Evolutionary conservation across 1,140 invertebrate genomes (phyloP).

Genomic region (Zaprionus lachaisei): DNA sequence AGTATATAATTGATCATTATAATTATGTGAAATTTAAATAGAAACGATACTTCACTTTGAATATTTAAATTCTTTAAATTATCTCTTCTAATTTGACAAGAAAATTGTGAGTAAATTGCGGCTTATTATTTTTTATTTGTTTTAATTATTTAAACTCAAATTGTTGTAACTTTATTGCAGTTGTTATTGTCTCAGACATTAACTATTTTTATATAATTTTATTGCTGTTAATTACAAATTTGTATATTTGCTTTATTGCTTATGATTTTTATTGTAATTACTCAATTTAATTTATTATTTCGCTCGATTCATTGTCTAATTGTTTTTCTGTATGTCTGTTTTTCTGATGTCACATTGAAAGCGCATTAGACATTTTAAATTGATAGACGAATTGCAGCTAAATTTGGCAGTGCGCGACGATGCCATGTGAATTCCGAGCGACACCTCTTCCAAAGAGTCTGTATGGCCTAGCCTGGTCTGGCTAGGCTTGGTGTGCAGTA

Average conservation of each 20-base stretch:
- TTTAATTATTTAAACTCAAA: not conserved
- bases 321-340: constrained; percentile 29
- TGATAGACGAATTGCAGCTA: constrained; percentile 65
- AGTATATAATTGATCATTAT: not conserved
- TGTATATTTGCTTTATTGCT: constrained; percentile 6
- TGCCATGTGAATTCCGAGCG: constrained; percentile 20
- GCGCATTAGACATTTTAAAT: constrained; percentile 60
- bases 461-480: not conserved
- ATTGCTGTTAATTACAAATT: not conserved
- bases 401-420: constrained; percentile 50
- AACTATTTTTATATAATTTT: constrained; percentile 13
- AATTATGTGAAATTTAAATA: not conserved
- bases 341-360: constrained; percentile 36
- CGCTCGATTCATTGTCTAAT: constrained; percentile 43
- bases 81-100: not conserved
- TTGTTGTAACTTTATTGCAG: constrained; percentile 1
- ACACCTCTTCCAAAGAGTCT: constrained; percentile 28
- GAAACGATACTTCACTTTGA: not conserved
- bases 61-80: not conserved
- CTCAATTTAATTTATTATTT: constrained; percentile 34
- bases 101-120: not conserved
- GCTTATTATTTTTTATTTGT: not conserved
- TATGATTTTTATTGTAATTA: constrained; percentile 30
- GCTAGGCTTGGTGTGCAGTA: constrained; percentile 30
- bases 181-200: not conserved